A percentile compares a stretch with the other conserved stretches of the same genome.
Evolutionary conservation across 1,140 invertebrate species (phyloP).

Genomic region (Homarus americanus): DNA sequence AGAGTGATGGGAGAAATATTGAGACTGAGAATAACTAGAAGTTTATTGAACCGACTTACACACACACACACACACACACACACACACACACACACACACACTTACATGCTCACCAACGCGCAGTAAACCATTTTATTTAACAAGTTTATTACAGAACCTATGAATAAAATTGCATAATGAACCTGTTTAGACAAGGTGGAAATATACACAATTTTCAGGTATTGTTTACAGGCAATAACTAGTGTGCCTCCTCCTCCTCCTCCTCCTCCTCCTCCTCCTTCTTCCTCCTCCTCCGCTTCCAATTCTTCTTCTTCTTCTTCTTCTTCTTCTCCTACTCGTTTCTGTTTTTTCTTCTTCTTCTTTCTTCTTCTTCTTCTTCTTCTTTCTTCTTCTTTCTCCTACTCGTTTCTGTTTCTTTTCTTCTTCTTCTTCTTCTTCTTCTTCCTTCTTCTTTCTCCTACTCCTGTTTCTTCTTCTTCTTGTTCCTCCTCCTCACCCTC

Average conservation of each 20-base stretch:
- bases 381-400: neutral
- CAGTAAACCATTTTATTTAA: no score
- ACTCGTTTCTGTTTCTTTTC: neutral
- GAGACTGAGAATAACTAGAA: no score
- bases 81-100: no score
- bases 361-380: neutral
- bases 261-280: neutral
- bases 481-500: neutral
- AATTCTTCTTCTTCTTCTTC: neutral
- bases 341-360: neutral
- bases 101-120: no score
- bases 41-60: no score
- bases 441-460: neutral
- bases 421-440: neutral
- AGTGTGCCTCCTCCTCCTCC: neutral
- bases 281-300: neutral
- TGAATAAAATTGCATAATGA: no score
- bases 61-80: no score
- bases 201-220: no score
- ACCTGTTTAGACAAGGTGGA: no score
- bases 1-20: neutral
- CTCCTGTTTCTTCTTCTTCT: neutral
- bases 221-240: no score
- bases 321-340: neutral
- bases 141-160: no score